Conservation (phyloP, 2,888 invertebrate genomes). For the Dichetophora obliterata region DNA sequence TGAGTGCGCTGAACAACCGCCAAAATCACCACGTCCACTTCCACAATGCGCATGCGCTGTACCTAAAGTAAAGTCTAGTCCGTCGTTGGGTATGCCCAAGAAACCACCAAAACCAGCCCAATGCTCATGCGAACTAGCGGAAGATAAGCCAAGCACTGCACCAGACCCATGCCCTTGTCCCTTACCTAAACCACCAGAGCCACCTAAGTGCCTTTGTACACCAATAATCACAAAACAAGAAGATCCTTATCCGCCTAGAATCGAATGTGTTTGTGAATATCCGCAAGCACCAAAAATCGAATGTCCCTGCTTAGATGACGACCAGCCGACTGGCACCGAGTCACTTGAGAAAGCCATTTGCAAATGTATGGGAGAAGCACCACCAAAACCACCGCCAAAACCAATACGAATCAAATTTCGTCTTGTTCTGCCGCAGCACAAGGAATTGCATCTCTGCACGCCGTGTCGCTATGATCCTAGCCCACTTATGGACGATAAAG, state of each 20-base stretch:
- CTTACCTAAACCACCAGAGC: no score
- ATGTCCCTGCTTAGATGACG: conserved; percentile 11
- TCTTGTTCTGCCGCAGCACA: conserved; percentile 60
- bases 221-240: no score
- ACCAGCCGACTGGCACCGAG: background rate
- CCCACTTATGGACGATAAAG: conserved; percentile 58
- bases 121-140: background rate
- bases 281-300: background rate
- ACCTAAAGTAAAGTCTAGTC: no score
- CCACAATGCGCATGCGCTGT: no score
- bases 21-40: no score
- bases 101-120: background rate
- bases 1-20: no score
- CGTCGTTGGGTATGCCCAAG: no score
- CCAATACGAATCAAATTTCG: conserved; percentile 48
- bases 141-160: background rate
- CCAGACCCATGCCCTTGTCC: no score
- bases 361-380: background rate
- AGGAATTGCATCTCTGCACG: conserved; percentile 57
- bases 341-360: conserved; percentile 9
- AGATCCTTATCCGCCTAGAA: background rate
- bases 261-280: background rate
- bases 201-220: no score
- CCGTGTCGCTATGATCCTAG: conserved; percentile 60
- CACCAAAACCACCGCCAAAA: background rate